Evolutionary conservation across 1,140 invertebrate species (phyloP).

Genomic region (Odontomachus brunneus): DNA sequence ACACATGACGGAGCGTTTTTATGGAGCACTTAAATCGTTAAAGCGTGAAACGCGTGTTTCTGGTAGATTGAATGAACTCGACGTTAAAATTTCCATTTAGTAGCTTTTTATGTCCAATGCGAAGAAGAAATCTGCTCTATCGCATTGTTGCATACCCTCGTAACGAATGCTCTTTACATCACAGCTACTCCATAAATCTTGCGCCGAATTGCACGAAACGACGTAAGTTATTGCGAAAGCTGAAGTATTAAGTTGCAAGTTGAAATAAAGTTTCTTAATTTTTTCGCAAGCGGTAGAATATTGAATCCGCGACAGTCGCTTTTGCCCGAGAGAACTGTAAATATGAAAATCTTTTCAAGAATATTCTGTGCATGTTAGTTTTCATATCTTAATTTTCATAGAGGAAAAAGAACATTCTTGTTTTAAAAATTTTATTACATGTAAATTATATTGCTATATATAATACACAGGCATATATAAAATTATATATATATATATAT

Average conservation of each 20-base stretch:
- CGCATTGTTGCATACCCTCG: background rate
- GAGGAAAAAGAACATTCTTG: no score
- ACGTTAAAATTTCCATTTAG: conserved; percentile 24
- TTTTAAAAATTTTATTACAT: no score
- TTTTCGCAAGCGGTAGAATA: background rate
- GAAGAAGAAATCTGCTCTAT: background rate
- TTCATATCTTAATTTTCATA: no score
- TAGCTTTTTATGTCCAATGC: conserved; percentile 14
- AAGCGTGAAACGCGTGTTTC: background rate
- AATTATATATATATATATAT: no score
- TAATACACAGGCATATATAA: no score
- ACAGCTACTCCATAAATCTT: conserved; percentile 4
- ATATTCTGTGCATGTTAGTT: no score
- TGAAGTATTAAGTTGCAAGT: background rate
- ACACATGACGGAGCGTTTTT: conserved; percentile 9
- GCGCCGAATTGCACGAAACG: background rate
- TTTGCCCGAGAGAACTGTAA: no score
- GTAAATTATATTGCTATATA: no score
- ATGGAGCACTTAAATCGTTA: conserved; percentile 1
- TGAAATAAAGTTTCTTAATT: background rate
- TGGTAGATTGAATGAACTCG: background rate
- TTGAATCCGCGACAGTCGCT: background rate
- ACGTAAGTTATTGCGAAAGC: background rate
- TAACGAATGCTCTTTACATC: conserved; percentile 17
- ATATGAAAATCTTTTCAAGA: no score